Base-by-base conservation (phyloP, 2,888 invertebrate genomes). In the Aphodius granarius region DNA sequence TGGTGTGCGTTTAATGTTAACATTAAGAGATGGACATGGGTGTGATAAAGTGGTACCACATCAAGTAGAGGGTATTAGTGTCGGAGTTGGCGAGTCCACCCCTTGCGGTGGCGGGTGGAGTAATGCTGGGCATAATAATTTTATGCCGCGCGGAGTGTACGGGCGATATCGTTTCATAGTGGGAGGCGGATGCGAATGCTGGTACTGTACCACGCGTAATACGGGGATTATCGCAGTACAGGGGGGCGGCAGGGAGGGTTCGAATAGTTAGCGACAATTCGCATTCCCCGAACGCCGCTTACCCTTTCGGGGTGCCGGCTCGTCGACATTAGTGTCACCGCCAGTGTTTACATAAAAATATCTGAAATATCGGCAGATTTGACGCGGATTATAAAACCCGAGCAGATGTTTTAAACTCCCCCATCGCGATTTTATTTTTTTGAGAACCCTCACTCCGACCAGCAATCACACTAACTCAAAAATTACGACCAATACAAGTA, bases 261-360 rank as follows among this genome's bases (percentile, higher is more conserved):
- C 2, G 85, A 83, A 85, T 86, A 86, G 86, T 86, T 86, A 86
- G 86, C 85, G 86, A 85, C 86, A 85, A 86, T 86, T 86, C 86
- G 85, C 86, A 86, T 86, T 86, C 86, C 86, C 86, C 86, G 83
- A 84, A 84, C 73, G 85, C 84, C 72, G 85, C 85, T 86, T 86
- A 86, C 86, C 86, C 86, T 86, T 86, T 86, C 85, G 79, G 83
- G 83, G 83, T 83, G 82, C 80, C 81, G 20, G 72, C 66, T 80
- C 80, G 84, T 82, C 80, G 81, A 84, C 85, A 86, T 86, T 84
- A 86, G 85, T 86, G 86, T 86, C 86, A 86, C 81, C 80, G 83
- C 77, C 86, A 86, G 82, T 84, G 85, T 86, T 85, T 85, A 85
- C 86, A 86, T 86, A 86, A 86, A 86, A 86, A 86, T 84, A 81